phyloP scores from a whole-genome alignment of 2,888 invertebrate species.

The Amaurobius ferox region DNA sequence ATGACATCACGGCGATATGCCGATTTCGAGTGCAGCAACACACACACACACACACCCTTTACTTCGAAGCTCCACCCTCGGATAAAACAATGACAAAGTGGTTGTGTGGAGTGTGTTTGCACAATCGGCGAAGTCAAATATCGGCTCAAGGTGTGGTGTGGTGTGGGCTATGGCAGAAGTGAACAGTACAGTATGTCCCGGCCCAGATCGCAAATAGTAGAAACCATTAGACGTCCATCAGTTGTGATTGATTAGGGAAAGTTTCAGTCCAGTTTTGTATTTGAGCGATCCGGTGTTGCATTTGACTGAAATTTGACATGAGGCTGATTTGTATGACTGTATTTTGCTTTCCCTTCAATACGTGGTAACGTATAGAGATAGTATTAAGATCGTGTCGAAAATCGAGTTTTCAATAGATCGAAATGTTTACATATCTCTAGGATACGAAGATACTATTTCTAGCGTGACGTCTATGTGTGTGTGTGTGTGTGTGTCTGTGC shows the following conservation, averaged over 20 bases:
- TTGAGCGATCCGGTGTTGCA: too few species aligned
- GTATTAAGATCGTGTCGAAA: too few species aligned
- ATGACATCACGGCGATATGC: background rate
- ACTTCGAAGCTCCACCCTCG: background rate
- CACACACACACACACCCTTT: constrained; percentile 12
- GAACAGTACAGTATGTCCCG: background rate
- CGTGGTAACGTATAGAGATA: too few species aligned
- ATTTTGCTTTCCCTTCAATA: too few species aligned
- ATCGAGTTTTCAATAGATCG: too few species aligned
- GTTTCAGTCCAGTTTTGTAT: too few species aligned
- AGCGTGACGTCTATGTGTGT: too few species aligned
- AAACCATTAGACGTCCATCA: background rate
- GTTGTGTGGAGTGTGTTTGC: background rate
- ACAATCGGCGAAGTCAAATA: background rate
- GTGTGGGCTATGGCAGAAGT: background rate
- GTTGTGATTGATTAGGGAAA: background rate
- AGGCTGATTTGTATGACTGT: too few species aligned
- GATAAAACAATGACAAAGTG: background rate
- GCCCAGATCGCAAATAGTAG: background rate
- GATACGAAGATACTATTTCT: too few species aligned
- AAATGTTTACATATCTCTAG: too few species aligned
- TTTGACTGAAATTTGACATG: too few species aligned
- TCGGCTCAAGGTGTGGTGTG: background rate
- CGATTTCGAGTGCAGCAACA: background rate
- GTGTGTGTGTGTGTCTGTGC: too few species aligned